These are phyloP conservation scores for Drosophila lowei DNA, from an alignment of 1,140 invertebrate species.

Conservation along the genomic window DNA sequence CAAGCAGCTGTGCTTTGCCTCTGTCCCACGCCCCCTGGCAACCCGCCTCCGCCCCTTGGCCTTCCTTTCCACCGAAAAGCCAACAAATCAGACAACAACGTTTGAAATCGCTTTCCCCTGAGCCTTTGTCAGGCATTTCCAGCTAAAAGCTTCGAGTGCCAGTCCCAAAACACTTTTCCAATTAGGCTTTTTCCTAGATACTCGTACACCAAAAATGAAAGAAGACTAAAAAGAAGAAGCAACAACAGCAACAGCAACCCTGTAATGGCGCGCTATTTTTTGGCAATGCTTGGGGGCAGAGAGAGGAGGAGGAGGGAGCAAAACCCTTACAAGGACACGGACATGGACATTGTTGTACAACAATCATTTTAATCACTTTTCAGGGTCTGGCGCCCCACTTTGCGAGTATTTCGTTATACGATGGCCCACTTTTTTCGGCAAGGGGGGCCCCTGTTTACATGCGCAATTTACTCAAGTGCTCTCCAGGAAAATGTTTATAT, in stretches of 20 bases:
- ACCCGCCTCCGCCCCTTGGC: slow-evolving; percentile 1
- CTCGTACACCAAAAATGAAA: slow-evolving; percentile 32
- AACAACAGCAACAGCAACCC: slow-evolving; percentile 20
- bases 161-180: slow-evolving; percentile 78
- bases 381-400: slow-evolving; percentile 67
- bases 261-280: slow-evolving; percentile 39
- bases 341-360: slow-evolving; percentile 66
- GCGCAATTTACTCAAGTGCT: slow-evolving; percentile 78
- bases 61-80: slow-evolving; percentile 39
- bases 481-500: slow-evolving; percentile 59
- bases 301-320: slow-evolving; percentile 2
- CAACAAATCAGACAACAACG: slow-evolving; percentile 71
- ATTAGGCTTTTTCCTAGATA: slow-evolving; percentile 66
- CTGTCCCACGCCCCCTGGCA: background rate
- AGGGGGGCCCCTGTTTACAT: slow-evolving; percentile 60
- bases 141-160: slow-evolving; percentile 78
- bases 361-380: slow-evolving; percentile 79
- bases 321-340: slow-evolving; percentile 72
- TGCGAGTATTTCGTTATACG: slow-evolving; percentile 14
- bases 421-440: slow-evolving; percentile 36
- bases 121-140: slow-evolving; percentile 68
- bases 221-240: slow-evolving; percentile 17
- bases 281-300: background rate
- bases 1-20: slow-evolving; percentile 42
- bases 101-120: slow-evolving; percentile 30